phyloP scores from a whole-genome alignment of 2,888 invertebrate genomes.

The Odontocerum albicorne region DNA sequence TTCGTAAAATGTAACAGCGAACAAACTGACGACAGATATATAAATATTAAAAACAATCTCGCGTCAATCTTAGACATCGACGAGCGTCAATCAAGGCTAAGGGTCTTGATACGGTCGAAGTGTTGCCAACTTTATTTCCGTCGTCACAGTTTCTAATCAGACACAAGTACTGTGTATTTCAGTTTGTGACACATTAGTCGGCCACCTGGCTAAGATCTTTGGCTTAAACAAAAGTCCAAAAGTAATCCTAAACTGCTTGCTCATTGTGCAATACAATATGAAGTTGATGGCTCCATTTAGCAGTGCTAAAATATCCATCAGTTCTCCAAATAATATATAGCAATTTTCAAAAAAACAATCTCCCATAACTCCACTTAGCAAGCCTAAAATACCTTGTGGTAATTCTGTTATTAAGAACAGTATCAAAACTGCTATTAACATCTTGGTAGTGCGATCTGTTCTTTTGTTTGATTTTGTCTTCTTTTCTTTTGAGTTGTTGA shows the following conservation, averaged over 20 bases:
- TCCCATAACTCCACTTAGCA: slow-evolving; percentile 68
- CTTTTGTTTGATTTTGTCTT: slow-evolving; percentile 67
- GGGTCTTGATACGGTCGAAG: neutral
- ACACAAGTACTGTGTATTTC: slow-evolving; percentile 68
- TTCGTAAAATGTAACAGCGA: no score
- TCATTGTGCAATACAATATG: slow-evolving; percentile 92
- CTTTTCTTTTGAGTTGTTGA: slow-evolving; percentile 40
- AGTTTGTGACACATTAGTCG: slow-evolving; percentile 59
- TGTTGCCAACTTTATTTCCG: neutral
- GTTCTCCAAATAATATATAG: slow-evolving; percentile 79
- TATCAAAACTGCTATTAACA: slow-evolving; percentile 83
- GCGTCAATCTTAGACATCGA: no score
- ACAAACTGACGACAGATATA: no score
- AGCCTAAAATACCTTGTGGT: slow-evolving; percentile 77
- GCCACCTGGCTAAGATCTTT: slow-evolving; percentile 62
- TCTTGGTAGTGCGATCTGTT: slow-evolving; percentile 85
- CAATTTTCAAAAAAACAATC: slow-evolving; percentile 76
- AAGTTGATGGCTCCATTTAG: slow-evolving; percentile 93
- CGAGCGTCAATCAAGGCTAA: neutral
- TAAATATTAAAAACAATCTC: no score
- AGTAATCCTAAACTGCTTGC: slow-evolving; percentile 84
- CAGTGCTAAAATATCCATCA: slow-evolving; percentile 88
- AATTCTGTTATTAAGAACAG: slow-evolving; percentile 88
- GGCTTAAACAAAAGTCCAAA: slow-evolving; percentile 72
- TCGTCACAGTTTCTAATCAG: slow-evolving; percentile 40